Base-by-base conservation (phyloP, 35 echinoderm and acorn worm genomes). In the Patiria miniata region DNA sequence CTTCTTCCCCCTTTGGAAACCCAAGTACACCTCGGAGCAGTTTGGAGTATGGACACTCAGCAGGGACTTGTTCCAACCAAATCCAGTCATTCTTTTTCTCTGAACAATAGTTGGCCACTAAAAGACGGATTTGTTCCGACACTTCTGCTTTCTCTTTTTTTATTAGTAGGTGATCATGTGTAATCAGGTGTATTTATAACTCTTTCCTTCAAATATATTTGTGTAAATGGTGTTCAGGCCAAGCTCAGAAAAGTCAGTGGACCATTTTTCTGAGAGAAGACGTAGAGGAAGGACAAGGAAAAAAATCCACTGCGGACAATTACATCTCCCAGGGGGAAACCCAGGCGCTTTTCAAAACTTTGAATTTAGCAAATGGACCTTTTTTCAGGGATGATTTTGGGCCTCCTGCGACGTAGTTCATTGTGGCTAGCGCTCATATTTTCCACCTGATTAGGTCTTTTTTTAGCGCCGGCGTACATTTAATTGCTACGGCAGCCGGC, bases 371-470 rank as follows among this genome's bases (percentile, higher is more conserved):
- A 47, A 73, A 30, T 32, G 34, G 34, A 36, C 22, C 61, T 23
- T 73, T 73, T 73, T 22, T 32, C 7, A 73, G 65, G 65, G 34
- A 32, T 73, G 7, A 34, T 73, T 14, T 73, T 36, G 65, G 65
- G 34, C 65, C 65, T 73, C 65, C 65, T 73, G 65, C 34, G 34
- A 73, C 19, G 29, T 9, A 6, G 65, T 14, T 73, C 65, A 73
- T 73, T 73, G 65, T 73, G 65, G 1, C 65, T 32, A 30, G 34
- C 23, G 65, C 65, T 73, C 65, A 73, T 73, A 73, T 73, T 26
- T 73, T 73, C 65, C 26, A 73, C 26, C 14, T 73, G 65, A 73
- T 73, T 73, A 32, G 65, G 34, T 34, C 65, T 23, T 73, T 26
- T 73, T 73, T 26, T 4, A 12, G 42, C 42, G 65, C 65, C 65